A percentile compares a stretch with the other conserved stretches of the same genome.
These are phyloP conservation scores for Coelinius sp. DNA, from an alignment of 2,888 invertebrate genomes.

Conservation along the genomic window DNA sequence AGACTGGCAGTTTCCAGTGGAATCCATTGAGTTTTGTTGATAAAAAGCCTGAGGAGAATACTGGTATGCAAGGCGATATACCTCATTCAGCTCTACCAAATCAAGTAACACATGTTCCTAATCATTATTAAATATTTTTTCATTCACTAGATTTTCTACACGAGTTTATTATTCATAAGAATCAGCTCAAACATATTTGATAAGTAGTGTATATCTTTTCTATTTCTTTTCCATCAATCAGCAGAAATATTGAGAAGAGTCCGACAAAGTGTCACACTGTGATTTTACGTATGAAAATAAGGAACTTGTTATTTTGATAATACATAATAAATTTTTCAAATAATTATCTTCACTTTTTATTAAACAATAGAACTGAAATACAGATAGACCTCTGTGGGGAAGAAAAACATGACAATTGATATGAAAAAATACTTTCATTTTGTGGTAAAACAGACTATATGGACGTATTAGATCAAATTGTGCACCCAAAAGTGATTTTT, in stretches of 20 bases:
- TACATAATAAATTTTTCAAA: not conserved
- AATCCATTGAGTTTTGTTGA: constrained; percentile 13
- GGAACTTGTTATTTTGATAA: constrained; percentile 6
- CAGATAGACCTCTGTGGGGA: not conserved
- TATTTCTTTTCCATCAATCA: not conserved
- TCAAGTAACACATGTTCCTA: not conserved
- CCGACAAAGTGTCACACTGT: not conserved
- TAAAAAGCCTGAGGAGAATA: not conserved
- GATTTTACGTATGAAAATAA: not conserved
- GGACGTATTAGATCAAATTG: not conserved
- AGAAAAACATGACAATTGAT: not conserved
- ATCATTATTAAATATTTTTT: not conserved
- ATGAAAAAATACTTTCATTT: not conserved
- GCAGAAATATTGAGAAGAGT: not conserved
- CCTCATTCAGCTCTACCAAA: not conserved
- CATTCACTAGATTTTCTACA: not conserved
- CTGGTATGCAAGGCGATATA: not conserved
- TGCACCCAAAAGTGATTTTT: not conserved
- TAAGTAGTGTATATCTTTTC: not conserved
- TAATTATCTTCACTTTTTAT: not conserved
- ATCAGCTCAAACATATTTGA: not conserved
- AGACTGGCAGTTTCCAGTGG: constrained; percentile 15
- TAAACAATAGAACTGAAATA: not conserved
- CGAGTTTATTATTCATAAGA: not conserved
- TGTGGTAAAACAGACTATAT: not conserved